Percentiles rank a stretch among this genome's conserved stretches.
Evolutionary conservation across 2,888 invertebrate species (phyloP).

Genomic region (Drosophila yooni): DNA sequence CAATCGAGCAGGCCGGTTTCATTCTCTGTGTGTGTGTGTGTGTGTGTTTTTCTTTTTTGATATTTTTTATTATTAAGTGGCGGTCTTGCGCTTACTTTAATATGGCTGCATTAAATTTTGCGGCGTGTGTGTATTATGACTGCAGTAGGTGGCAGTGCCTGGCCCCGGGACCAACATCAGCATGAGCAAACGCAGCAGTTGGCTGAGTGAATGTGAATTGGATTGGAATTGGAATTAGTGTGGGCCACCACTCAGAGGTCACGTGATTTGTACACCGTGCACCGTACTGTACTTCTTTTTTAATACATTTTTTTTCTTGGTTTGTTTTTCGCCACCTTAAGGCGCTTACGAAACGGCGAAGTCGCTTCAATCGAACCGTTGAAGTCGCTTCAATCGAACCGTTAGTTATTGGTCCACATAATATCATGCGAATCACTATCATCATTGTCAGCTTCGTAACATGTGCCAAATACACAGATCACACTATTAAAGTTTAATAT

Average conservation of each 20-base stretch:
- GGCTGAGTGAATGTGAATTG: conserved; percentile 39
- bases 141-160: conserved; percentile 76
- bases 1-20: conserved; percentile 47
- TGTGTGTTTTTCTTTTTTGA: conserved; percentile 1
- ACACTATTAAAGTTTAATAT: conserved; percentile 14
- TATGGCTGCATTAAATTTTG: conserved; percentile 74
- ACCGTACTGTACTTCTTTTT: conserved; percentile 58
- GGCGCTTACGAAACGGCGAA: conserved; percentile 54
- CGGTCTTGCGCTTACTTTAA: conserved; percentile 77
- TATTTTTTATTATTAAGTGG: conserved; percentile 68
- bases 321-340: conserved; percentile 29
- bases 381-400: conserved; percentile 24
- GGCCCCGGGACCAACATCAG: conserved; percentile 60
- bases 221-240: conserved; percentile 53
- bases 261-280: conserved; percentile 51
- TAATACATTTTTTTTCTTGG: conserved; percentile 1
- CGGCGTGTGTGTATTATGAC: conserved; percentile 75
- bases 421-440: conserved; percentile 25
- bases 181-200: conserved; percentile 26
- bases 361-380: conserved; percentile 37
- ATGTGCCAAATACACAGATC: conserved; percentile 1
- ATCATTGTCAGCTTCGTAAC: conserved; percentile 19
- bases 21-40: neutral
- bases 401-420: conserved; percentile 48
- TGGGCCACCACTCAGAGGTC: conserved; percentile 62